Base-by-base conservation (phyloP, 2,888 invertebrate genomes). In the Melitaea athalia region DNA sequence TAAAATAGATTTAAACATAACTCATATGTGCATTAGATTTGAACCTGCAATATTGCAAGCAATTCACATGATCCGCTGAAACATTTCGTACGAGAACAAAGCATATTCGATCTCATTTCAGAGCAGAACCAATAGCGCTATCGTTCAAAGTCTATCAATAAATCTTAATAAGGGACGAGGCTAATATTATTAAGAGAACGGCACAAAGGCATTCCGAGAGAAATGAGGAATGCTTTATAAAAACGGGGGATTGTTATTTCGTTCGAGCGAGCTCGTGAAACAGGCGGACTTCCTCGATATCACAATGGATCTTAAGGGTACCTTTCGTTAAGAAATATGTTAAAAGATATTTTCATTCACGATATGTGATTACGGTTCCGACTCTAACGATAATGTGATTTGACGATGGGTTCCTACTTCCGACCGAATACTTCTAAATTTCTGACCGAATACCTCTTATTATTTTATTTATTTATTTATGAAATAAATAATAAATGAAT, bases 201-300 rank as follows among this genome's bases (percentile, higher is more conserved):
- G 33, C 7, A 55, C 33, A 55, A 55, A 55, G 33, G 55, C 14
- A 55, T 55, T 38, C 33, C 17, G 33, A 33, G 33, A 33, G n/a
- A 55, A 55, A 55, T 55, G 33, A 38, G 10, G 55, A 55, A 55
- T 55, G 55, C 33, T n/a, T 55, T n/a, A 53, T 11, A 55, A 55
- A 55, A 55, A 33, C 14, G 31, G 14, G 55, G 33, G 55, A 31
- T 55, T 55, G 17, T 55, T 55, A 55, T 55, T 55, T 33, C 55
- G 55, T 55, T 55, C 33, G 33, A 38, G 33, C 14, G 55, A 55
- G 8, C 17, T 14, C 24, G 14, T 55, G 11, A 55, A 55, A 55
- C 55, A 7, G 55, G n/a, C 38, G 55, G 55, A 55, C 33, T 55
- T 38, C 55, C n/a, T 38, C 33, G 33, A 55, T 33, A 55, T 55